Evolutionary conservation across 2,888 invertebrate species (phyloP).

Genomic region (Axea sp.): DNA sequence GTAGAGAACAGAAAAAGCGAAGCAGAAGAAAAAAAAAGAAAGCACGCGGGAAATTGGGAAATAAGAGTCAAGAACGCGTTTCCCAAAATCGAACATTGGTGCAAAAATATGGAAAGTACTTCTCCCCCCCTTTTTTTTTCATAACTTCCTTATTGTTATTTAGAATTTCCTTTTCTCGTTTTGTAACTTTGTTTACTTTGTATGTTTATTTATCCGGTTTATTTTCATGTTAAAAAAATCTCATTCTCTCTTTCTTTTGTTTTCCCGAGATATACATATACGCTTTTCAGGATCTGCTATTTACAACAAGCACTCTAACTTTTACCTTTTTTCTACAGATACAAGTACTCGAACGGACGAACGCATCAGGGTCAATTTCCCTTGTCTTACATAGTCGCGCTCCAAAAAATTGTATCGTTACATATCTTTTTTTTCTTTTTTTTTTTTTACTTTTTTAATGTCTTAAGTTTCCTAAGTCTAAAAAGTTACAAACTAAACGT

Average conservation of each 20-base stretch:
- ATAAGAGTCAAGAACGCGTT: conserved; percentile 41
- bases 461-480: conserved; percentile 36
- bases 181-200: conserved; percentile 2
- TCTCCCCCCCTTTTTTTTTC: conserved; percentile 5
- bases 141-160: conserved; percentile 28
- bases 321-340: conserved; percentile 43
- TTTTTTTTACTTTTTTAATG: conserved; percentile 16
- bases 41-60: conserved; percentile 44
- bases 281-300: conserved; percentile 44
- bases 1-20: too few species aligned
- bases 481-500: conserved; percentile 49
- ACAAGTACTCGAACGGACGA: conserved; percentile 53
- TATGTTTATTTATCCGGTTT: conserved; percentile 12
- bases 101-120: conserved; percentile 55
- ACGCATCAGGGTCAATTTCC: conserved; percentile 30
- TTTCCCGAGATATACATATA: conserved; percentile 48
- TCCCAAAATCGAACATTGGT: conserved; percentile 49
- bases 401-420: conserved; percentile 17
- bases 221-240: conserved; percentile 33
- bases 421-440: conserved; percentile 2
- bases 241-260: conserved; percentile 58
- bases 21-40: too few species aligned
- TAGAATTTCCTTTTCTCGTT: conserved; percentile 35
- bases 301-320: conserved; percentile 49
- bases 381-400: conserved; percentile 37